These are phyloP conservation scores for Melanargia galathea DNA, from an alignment of 2,888 invertebrate genomes.

Conservation along the genomic window DNA sequence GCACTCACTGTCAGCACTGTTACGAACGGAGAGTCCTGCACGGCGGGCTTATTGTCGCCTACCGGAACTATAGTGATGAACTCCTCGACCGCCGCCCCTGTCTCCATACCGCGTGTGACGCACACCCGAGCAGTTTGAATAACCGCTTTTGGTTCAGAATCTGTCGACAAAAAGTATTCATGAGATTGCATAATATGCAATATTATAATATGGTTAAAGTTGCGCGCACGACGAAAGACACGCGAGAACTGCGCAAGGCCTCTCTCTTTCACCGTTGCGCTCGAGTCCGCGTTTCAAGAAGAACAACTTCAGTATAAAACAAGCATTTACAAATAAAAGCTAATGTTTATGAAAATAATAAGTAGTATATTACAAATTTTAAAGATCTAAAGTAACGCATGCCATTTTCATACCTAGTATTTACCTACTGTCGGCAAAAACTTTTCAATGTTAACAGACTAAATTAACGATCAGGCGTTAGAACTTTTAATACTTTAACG, in stretches of 20 bases:
- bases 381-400: background rate
- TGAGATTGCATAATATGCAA: conserved; percentile 70
- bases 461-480: background rate
- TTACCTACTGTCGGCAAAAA: background rate
- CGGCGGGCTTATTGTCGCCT: conserved; percentile 70
- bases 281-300: conserved; percentile 43
- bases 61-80: conserved; percentile 84
- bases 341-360: background rate
- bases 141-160: conserved; percentile 61
- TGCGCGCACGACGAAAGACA: conserved; percentile 56
- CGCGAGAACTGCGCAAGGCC: conserved; percentile 62
- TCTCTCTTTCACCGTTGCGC: conserved; percentile 73
- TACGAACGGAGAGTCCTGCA: conserved; percentile 75
- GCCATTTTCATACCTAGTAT: background rate
- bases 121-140: conserved; percentile 55
- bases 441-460: background rate
- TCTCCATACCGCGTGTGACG: conserved; percentile 75
- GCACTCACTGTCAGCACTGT: conserved; percentile 83
- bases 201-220: conserved; percentile 51
- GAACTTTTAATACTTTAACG: conserved; percentile 11
- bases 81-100: conserved; percentile 73
- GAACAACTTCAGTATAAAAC: conserved; percentile 1
- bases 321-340: background rate
- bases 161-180: conserved; percentile 67
- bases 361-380: too few species aligned